Evolutionary conservation across 2,797 vertebrate species (phyloP), one percentile per base, ranked within the genome.

Genomic region (Coilia nasus): DNA sequence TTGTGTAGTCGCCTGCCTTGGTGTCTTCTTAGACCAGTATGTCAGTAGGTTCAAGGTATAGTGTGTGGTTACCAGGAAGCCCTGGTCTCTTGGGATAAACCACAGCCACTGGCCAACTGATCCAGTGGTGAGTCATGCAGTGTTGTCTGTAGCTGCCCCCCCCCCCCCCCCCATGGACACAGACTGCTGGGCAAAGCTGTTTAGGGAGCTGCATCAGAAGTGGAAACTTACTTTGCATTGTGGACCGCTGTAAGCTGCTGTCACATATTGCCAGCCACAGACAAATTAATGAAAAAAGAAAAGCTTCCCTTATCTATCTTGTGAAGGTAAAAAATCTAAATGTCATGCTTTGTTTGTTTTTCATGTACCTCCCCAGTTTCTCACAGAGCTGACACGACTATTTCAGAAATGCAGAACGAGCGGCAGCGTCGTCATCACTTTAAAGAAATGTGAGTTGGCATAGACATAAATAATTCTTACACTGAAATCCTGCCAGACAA

Each of bases 351-450:
- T 64, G 2, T 67, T 12, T 14, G 15, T 71, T 71, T 17, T 12
- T 25, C 28, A 31, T 71, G 12, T 12, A 67, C 50, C 25, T 86
- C 78, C 93, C 9, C 91, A 98, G 97, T 98, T 98, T 91, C 95
- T 98, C 88, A 97, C 97, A 41, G 97, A 99, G 93, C 96, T 99
- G 83, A 99, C 98, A 0, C 93, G 98, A 17, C 96, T 99, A 67
- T 99, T 99, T 90, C 98, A 99, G 84, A 99, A 97, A 92, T 99
- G 98, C 92, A 94, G 97, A 89, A 94, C 94, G 44, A 96, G 95
- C 17, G 98, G 98, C 56, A 99, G 97, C 64, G 97, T 99, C 80
- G 97, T 96, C 90, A 97, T 99, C 93, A 99, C 98, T 44, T 91
- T 99, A 92, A 99, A 99, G 92, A 99, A 99, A 93, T 99, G 97